These are phyloP conservation scores for Stegostoma tigrinum DNA, from an alignment of 2,113 vertebrate species.

Conservation along the genomic window DNA sequence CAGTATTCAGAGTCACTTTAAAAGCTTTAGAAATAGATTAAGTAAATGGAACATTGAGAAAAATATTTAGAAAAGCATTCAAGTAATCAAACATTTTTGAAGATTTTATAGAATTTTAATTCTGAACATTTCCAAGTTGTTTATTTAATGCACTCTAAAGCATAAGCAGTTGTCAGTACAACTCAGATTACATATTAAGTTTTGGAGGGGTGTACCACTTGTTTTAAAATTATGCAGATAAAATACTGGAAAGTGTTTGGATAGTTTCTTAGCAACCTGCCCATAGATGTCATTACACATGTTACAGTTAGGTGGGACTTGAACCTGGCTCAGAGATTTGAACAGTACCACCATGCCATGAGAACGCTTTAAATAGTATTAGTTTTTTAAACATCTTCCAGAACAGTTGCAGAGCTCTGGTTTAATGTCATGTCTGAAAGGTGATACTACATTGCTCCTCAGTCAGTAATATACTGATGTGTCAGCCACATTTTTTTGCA, in stretches of 20 bases:
- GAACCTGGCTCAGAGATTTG: too few relatives aligned
- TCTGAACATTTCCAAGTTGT: not conserved
- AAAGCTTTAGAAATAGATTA: not conserved
- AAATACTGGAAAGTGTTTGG: not conserved
- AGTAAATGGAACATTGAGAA: not conserved
- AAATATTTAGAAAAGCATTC: not conserved
- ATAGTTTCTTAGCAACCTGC: not conserved
- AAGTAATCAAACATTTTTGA: not conserved
- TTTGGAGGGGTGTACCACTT: not conserved
- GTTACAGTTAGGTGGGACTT: too few relatives aligned
- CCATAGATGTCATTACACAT: too few relatives aligned
- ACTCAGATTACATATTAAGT: not conserved
- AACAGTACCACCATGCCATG: too few relatives aligned
- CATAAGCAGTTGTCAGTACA: not conserved
- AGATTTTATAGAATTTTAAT: not conserved
- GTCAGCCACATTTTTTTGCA: too few relatives aligned
- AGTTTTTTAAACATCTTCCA: too few relatives aligned
- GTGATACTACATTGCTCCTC: too few relatives aligned
- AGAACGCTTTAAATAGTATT: too few relatives aligned
- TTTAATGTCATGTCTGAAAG: too few relatives aligned
- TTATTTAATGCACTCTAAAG: not conserved
- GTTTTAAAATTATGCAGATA: not conserved
- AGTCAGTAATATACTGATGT: too few relatives aligned
- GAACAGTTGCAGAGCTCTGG: too few relatives aligned
- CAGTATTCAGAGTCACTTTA: not conserved